These are phyloP conservation scores for Steatornis caripensis DNA, from an alignment of 2,113 vertebrate genomes.

Conservation along the genomic window DNA sequence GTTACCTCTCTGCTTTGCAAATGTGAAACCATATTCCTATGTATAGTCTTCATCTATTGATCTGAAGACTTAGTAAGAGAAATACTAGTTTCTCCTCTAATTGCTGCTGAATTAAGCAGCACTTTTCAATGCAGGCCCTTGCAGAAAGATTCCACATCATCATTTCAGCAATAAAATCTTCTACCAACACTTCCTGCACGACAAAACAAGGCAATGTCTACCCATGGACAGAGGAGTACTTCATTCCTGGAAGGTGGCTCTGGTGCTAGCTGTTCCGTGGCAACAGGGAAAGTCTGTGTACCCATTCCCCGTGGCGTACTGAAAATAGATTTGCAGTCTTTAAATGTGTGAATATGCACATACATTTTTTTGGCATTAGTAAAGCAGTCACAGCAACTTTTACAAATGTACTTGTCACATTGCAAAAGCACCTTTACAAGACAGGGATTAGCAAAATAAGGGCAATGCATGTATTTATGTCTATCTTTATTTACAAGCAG, in stretches of 20 bases:
- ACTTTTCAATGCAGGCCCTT: neutral
- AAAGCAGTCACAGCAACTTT: neutral
- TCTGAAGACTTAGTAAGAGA: neutral
- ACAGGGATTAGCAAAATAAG: neutral
- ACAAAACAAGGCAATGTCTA: neutral
- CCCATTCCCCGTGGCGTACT: rapidly evolving
- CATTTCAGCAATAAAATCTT: neutral
- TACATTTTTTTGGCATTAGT: neutral
- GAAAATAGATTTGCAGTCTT: neutral
- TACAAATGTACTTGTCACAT: neutral
- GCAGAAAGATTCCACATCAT: neutral
- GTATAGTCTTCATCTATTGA: neutral
- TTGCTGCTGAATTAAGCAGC: neutral
- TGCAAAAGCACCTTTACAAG: neutral
- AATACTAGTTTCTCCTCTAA: neutral
- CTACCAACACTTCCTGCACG: neutral
- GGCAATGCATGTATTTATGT: neutral
- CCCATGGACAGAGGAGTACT: neutral
- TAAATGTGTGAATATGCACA: neutral
- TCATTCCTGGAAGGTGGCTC: neutral
- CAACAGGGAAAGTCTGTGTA: neutral
- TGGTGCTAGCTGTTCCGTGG: neutral
- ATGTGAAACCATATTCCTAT: neutral
- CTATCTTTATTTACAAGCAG: neutral
- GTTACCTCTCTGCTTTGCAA: neutral